These are phyloP conservation scores for Dermochelys coriacea DNA, from an alignment of 2,797 vertebrate genomes.

Conservation along the genomic window DNA sequence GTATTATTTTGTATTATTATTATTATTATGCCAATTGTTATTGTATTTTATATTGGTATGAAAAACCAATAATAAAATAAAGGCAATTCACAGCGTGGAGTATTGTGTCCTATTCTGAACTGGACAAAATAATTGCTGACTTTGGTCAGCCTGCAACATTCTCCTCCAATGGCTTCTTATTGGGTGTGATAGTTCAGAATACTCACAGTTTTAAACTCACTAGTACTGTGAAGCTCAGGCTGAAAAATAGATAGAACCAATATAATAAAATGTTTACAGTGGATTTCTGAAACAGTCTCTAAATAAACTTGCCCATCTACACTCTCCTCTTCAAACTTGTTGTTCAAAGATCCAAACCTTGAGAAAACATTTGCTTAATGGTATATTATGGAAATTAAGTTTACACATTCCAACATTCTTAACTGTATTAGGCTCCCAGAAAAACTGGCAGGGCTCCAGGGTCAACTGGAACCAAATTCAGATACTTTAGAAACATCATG, in stretches of 20 bases:
- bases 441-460: not conserved
- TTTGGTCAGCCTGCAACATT: not conserved
- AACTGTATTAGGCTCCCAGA: not conserved
- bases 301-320: not conserved
- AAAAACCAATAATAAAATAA: constrained; percentile 15
- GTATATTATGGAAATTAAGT: not conserved
- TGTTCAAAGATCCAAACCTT: not conserved
- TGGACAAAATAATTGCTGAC: not conserved
- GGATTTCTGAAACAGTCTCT: not conserved
- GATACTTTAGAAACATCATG: not conserved
- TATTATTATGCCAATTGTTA: constrained; percentile 22
- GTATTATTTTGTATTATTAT: no score
- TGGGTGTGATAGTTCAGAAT: not conserved
- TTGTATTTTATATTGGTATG: not conserved
- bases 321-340: not conserved
- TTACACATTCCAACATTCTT: not conserved
- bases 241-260: not conserved
- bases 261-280: not conserved
- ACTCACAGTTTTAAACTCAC: not conserved
- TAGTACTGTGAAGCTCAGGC: not conserved
- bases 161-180: not conserved
- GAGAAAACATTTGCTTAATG: not conserved
- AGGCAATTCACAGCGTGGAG: not conserved
- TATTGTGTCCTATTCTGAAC: constrained; percentile 13
- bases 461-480: not conserved